Evolutionary conservation across 2,797 vertebrate genomes (phyloP).

Genomic region (Poecile montanus): DNA sequence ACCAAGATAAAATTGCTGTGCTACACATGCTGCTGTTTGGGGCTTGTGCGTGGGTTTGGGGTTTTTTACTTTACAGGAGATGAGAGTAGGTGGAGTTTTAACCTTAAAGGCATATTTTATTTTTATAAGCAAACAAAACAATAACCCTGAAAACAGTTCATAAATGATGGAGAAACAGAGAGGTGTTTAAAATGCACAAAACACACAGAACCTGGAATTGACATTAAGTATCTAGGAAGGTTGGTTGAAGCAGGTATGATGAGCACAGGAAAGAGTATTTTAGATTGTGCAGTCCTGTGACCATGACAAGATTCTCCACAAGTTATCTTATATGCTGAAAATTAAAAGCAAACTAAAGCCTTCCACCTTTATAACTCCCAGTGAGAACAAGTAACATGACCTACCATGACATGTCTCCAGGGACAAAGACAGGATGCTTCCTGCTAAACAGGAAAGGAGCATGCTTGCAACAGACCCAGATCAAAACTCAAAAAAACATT

Average conservation of each 20-base stretch:
- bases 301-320: not conserved
- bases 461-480: not conserved
- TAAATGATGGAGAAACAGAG: not conserved
- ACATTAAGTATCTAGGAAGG: not conserved
- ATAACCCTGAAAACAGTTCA: not conserved
- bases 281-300: not conserved
- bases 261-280: not conserved
- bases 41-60: not conserved
- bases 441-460: slow-evolving; percentile 7
- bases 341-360: not conserved
- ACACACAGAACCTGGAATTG: not conserved
- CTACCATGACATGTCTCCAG: not conserved
- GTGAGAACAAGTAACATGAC: not conserved
- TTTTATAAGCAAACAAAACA: slow-evolving; percentile 1
- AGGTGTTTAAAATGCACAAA: not conserved
- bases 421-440: slow-evolving; percentile 22
- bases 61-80: not conserved
- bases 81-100: not conserved
- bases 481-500: not conserved
- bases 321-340: not conserved
- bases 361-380: not conserved
- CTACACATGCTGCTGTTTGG: not conserved
- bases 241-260: not conserved
- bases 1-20: not conserved
- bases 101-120: not conserved